Base-by-base conservation (phyloP, 2,797 vertebrate genomes). In the Sylvilagus floridanus region DNA sequence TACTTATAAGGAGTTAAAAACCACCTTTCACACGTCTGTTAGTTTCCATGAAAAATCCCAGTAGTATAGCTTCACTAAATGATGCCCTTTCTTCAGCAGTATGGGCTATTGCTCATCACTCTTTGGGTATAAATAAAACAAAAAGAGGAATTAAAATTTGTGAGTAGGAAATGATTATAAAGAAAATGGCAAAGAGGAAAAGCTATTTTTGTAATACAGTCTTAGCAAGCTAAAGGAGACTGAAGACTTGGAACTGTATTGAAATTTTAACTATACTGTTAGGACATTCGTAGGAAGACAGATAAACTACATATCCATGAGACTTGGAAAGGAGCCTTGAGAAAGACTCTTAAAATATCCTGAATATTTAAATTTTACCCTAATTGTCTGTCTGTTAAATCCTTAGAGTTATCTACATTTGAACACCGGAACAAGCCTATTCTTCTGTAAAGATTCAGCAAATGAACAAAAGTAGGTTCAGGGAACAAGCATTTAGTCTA, bases 121-220 rank as follows among this genome's bases (percentile, higher is more conserved):
- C 11, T 65, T 92, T 32, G 32, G 30, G 5, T 37, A 84, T 82
- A 77, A 65, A 73, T 24, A 75, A 35, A 87, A 57, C 54, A 57
- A 84, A 81, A 77, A 87, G 30, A 92, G 35, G 62, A 93, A 85
- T n/a, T 30, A 78, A 95, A 73, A 73, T 62, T 69, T 72, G 42
- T n/a, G 65, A 84, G 63, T 50, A 84, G 57, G 17, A 91, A 89
- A 62, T 65, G 17, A 72, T 92, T 52, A 16, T 62, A 57, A 91
- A 72, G 22, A 21, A 50, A 89, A 90, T 86, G 60, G 22, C 17
- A 91, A 50, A 86, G 21, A 69, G 30, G 65, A 14, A 35, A 62
- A 66, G 8, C 66, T 65, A 47, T 32, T 69, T 14, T 42, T 90
- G 9, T 57, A 35, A 73, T 12, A 79, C 79, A 68, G 54, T 68